A percentile compares a stretch with the other conserved stretches of the same genome.
Conservation (phyloP, 2,113 vertebrate genomes). For the Caranx melampygus region DNA sequence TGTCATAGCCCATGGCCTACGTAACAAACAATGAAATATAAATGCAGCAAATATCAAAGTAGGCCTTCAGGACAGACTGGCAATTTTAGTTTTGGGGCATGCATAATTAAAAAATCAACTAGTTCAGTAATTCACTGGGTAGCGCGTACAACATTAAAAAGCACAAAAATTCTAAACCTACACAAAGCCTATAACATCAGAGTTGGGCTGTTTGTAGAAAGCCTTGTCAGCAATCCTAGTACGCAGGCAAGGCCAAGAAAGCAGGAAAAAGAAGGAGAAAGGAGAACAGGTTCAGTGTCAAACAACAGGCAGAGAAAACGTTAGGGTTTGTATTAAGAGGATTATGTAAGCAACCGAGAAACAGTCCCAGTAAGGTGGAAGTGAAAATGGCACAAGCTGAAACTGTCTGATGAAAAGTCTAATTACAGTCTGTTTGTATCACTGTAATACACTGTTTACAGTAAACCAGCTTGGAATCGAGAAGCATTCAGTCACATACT, state of each 20-base stretch:
- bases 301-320: slow-evolving; percentile 62
- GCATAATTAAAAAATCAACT: slow-evolving; percentile 36
- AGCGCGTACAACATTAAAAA: slow-evolving; percentile 64
- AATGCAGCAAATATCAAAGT: background rate
- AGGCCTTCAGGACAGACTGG: background rate
- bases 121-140: background rate
- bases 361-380: slow-evolving; percentile 55
- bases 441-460: no score
- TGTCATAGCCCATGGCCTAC: background rate
- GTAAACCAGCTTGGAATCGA: background rate
- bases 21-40: slow-evolving; percentile 11
- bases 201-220: slow-evolving; percentile 99
- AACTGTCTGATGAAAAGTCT: background rate
- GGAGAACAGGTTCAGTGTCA: slow-evolving; percentile 86
- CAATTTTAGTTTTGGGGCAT: slow-evolving; percentile 52
- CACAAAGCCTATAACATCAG: slow-evolving; percentile 98
- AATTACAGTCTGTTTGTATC: background rate
- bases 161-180: slow-evolving; percentile 86
- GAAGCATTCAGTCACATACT: background rate
- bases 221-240: slow-evolving; percentile 99
- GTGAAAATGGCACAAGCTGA: background rate
- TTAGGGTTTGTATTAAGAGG: slow-evolving; percentile 41
- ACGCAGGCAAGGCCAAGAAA: slow-evolving; percentile 77
- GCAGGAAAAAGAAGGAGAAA: slow-evolving; percentile 78
- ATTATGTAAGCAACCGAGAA: slow-evolving; percentile 39